Evolutionary conservation across 2,888 invertebrate species (phyloP), one percentile per base, ranked within the genome.

Genomic region (Conistra vaccinii): DNA sequence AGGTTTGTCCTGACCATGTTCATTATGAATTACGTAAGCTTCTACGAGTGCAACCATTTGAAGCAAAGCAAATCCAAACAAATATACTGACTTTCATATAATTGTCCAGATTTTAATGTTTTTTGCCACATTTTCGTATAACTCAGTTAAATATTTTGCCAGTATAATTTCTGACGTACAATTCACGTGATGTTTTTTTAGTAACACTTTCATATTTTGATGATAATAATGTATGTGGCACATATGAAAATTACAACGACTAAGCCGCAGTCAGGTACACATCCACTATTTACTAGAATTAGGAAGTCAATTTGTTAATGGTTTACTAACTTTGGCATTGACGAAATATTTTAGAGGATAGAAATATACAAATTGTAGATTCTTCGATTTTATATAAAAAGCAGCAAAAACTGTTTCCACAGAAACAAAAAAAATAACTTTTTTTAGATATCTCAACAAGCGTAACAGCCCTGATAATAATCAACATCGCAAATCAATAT

Each of bases 401-500:
- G 3, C 42, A 42, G 17, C 45, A 45, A 45, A 20, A 48, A 20
- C 2, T 48, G 48, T 20, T 48, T 7, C 20, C 5, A 1, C 3
- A 42, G 2, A 6, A 58, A 51, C 23, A 20, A 17, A 53, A 53
- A 1, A 35, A 32, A 1, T 23, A 74, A n/a, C 12, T 51, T 53
- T 55, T 69, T 76, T 29, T 14, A 35, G 3, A 42, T 55, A 65
- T 45, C 72, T 60, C 45, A 67, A 67, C 26, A 73, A 74, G 48
- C 20, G 26, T 63, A 66, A 73, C 72, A 76, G 26, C 73, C 76
- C 76, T 76, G 66, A 76, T 58, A 42, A 66, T 74, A 78, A 85
- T 87, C 82, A 68, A 78, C 73, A 73, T 73, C 58, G 75, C 84
- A 78, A 85, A 86, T 83, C 83, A 86, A 76, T 73, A 87, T 80